Base-by-base conservation (phyloP, 2,888 invertebrate genomes). In the Xanthorhoe spadicearia region DNA sequence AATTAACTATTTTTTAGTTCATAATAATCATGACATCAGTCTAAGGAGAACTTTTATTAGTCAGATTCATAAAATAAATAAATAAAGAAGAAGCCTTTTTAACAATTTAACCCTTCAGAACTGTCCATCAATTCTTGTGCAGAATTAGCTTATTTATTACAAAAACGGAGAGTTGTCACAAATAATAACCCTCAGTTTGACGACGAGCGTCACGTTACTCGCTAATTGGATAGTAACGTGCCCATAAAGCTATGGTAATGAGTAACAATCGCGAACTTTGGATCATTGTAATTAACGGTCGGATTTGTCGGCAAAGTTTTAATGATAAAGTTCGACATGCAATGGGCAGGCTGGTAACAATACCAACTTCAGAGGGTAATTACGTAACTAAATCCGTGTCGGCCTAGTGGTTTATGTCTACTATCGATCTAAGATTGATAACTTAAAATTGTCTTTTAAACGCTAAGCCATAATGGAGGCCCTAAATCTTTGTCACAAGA, bases 191-290 rank as follows among this genome's bases (percentile, higher is more conserved):
- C 28, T 49, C 35, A 62, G 67, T 64, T 69, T 71, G 75, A 74
- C 77, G 76, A 77, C 74, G 73, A 75, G 70, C 70, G 70, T 66
- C 68, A 59, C 69, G 64, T 71, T 71, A 65, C 64, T 38, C 63
- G 57, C 71, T 79, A 75, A 79, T 79, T 78, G 76, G 73, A 72
- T 69, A 63, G 70, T 76, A 76, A 73, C 57, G 73, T 69, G 72
- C 66, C 68, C 60, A 64, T 65, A 70, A 73, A 74, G 61, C 65
- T 64, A 71, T 70, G 66, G 49, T 66, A 64, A 64, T 69, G 70
- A 69, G 68, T 61, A 71, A 69, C 62, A 61, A 64, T 68, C 61
- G 61, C 52, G 35, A 71, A 66, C 62, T 69, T 64, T 55, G 53
- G 67, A 69, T 68, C 64, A 68, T 58, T 64, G 61, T 61, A 68